Evolutionary conservation across 2,797 vertebrate species (phyloP), one percentile per base, ranked within the genome.

Genomic region (Coracias cyanogaster): DNA sequence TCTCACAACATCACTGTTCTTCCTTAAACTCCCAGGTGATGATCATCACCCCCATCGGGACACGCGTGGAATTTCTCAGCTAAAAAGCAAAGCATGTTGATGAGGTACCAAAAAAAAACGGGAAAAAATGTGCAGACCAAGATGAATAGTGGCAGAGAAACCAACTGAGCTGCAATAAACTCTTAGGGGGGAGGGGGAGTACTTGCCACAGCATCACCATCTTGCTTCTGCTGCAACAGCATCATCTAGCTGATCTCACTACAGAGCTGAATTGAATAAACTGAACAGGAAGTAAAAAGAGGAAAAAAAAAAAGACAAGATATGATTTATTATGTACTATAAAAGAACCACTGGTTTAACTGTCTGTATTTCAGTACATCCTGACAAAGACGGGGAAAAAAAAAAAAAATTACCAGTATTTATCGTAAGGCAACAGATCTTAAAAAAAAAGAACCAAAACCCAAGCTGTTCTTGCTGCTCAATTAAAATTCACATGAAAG

Each of bases 171-270:
- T 72, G 85, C 21, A n/a, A 85, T 62, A 80, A 95, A 80, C 19
- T 10, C 29, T 45, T 52, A 14, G 16, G 61, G 74, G 62, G 72
- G 26, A 49, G 66, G 82, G 85, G 74, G 65, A 95, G 79, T 74
- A 61, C 67, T 95, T 95, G 94, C 86, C 85, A 88, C 79, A 72
- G 72, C 90, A 94, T 84, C 86, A 43, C 57, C 0, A 0, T 33
- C 83, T 60, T 86, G 84, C 94, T 95, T 86, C 82, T 95, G 95
- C 89, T 90, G 35, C 95, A 84, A 92, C 80, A 95, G 94, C 92
- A 97, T 82, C 95, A 94, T 94, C 94, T 96, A 95, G 94, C 97
- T 88, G 92, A 95, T 91, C 91, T 94, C 89, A 76, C 82, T 86
- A 85, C 74, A 5, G 12, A 92, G 66, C 70, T 76, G 79, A 92